A percentile compares a stretch with the other conserved stretches of the same genome.
These are phyloP conservation scores for Rostratula benghalensis DNA, from an alignment of 2,113 vertebrate species.

Conservation along the genomic window DNA sequence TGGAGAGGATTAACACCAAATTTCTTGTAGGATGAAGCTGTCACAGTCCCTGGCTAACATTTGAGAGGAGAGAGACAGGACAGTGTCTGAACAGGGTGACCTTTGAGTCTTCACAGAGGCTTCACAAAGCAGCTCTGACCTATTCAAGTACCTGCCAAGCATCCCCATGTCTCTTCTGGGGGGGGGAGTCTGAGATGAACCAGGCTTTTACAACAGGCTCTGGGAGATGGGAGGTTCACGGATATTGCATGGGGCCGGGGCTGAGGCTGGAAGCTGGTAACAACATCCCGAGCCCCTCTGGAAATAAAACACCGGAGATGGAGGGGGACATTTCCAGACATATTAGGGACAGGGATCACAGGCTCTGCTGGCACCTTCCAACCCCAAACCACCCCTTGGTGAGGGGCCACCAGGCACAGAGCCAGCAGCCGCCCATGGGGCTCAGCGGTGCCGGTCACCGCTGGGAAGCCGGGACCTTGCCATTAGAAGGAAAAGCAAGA, in stretches of 20 bases:
- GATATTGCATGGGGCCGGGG: accelerated
- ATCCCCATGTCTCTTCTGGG: background rate
- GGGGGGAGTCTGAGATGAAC: background rate
- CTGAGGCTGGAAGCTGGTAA: accelerated
- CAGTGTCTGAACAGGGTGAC: background rate
- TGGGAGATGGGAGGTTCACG: background rate
- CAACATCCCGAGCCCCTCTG: background rate
- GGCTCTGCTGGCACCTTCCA: background rate
- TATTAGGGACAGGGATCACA: accelerated
- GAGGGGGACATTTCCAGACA: background rate
- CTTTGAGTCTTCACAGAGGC: conserved; percentile 5
- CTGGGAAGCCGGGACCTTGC: background rate
- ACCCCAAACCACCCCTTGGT: accelerated
- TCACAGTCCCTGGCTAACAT: background rate
- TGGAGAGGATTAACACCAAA: background rate
- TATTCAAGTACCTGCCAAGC: background rate
- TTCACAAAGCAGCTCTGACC: background rate
- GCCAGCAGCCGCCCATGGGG: accelerated
- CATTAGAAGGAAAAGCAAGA: background rate
- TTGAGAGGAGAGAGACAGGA: background rate
- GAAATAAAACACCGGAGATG: background rate
- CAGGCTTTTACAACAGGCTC: background rate
- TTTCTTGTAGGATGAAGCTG: background rate
- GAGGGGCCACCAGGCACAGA: accelerated
- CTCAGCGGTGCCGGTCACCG: accelerated